These are phyloP conservation scores for Tetragonisca angustula DNA, from an alignment of 2,888 invertebrate species.

Conservation along the genomic window DNA sequence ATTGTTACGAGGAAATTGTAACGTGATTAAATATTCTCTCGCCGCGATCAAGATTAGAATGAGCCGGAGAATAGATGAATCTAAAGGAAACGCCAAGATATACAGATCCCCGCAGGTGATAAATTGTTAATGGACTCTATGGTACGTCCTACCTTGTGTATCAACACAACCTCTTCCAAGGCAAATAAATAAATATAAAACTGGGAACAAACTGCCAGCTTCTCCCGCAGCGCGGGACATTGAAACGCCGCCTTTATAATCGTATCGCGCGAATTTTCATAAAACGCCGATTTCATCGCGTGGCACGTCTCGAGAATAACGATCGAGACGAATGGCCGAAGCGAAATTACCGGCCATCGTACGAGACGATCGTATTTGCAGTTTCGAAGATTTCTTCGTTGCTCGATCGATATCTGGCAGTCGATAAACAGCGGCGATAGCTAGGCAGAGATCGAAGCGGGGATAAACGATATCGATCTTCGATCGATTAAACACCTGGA, in stretches of 20 bases:
- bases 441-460: slow-evolving; percentile 16
- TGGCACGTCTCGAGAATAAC: background rate
- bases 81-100: slow-evolving; percentile 34
- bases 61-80: slow-evolving; percentile 27
- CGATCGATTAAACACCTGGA: slow-evolving; percentile 71
- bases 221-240: background rate
- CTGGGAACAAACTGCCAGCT: slow-evolving; percentile 13
- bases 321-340: background rate
- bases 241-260: background rate
- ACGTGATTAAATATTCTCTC: slow-evolving; percentile 30
- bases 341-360: background rate
- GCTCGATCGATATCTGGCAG: slow-evolving; percentile 34
- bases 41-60: slow-evolving; percentile 25
- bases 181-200: slow-evolving; percentile 31
- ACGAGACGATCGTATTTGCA: background rate
- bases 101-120: slow-evolving; percentile 20
- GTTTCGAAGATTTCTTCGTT: background rate
- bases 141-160: background rate
- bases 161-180: slow-evolving; percentile 9
- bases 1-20: slow-evolving; percentile 22
- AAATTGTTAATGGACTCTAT: slow-evolving; percentile 25
- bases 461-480: slow-evolving; percentile 73
- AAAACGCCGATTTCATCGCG: background rate
- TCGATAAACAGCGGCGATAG: background rate
- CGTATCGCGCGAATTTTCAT: background rate